phyloP scores from a whole-genome alignment of 2,797 vertebrate species.

The Phaenicophaeus curvirostris region DNA sequence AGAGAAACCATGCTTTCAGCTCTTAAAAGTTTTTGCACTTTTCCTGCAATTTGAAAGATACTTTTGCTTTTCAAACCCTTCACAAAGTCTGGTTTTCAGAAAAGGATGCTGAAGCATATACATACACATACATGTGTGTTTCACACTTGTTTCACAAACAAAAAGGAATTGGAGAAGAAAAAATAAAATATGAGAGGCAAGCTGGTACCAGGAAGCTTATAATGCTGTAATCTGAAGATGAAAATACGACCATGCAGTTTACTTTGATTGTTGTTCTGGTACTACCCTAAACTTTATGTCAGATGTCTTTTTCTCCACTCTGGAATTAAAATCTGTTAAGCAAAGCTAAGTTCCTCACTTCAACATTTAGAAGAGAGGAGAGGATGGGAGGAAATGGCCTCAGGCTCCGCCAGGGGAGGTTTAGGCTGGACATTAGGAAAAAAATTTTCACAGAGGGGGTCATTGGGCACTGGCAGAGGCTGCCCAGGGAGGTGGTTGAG shows the following conservation, averaged over 20 bases:
- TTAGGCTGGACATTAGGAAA: no score
- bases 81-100: not conserved
- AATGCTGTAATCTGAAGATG: not conserved
- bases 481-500: no score
- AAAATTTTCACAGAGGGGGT: no score
- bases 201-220: not conserved
- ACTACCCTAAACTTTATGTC: not conserved
- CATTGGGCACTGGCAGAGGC: no score
- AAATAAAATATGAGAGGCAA: not conserved
- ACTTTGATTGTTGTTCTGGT: not conserved
- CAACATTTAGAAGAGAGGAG: no score
- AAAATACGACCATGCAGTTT: not conserved
- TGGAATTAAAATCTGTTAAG: not conserved
- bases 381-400: no score
- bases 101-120: not conserved
- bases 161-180: not conserved
- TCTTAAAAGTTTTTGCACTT: not conserved
- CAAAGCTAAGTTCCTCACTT: not conserved
- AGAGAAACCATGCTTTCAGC: not conserved
- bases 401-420: no score
- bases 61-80: not conserved
- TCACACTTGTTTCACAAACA: not conserved
- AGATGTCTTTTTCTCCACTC: not conserved
- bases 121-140: rapidly evolving
- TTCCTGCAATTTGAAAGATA: not conserved